Evolutionary conservation across 2,797 vertebrate species (phyloP).

Genomic region (Peromyscus attwateri): DNA sequence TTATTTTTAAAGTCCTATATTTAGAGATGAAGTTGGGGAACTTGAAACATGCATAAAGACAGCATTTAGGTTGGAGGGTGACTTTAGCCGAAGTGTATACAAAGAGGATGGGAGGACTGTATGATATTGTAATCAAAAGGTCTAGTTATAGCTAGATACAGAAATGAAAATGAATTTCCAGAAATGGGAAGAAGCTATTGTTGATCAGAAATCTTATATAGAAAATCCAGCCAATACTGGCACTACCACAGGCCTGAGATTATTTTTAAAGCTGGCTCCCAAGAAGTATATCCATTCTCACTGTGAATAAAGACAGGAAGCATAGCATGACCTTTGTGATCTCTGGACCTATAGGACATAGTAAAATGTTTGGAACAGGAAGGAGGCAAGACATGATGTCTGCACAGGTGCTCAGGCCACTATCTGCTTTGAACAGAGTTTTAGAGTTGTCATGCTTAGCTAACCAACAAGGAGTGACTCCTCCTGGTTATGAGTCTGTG

Average conservation of each 20-base stretch:
- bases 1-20: conserved; percentile 8
- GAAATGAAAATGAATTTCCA: conserved; percentile 23
- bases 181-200: not conserved
- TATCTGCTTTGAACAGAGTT: not conserved
- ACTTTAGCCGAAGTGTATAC: not conserved
- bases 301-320: not conserved
- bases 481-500: not conserved
- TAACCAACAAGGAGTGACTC: not conserved
- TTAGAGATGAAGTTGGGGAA: not conserved
- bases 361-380: not conserved
- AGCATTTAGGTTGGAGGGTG: not conserved
- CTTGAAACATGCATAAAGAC: not conserved
- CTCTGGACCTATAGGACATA: not conserved
- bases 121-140: not conserved
- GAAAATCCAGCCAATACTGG: not conserved
- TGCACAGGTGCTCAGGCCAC: not conserved
- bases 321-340: not conserved
- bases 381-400: not conserved
- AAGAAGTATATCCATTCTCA: accelerated
- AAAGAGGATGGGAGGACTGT: not conserved
- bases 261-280: not conserved
- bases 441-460: not conserved
- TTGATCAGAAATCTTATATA: not conserved
- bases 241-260: not conserved
- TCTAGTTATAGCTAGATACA: not conserved